Evolutionary conservation across 2,797 vertebrate genomes (phyloP).

Genomic region (Tiaroga cobitis): DNA sequence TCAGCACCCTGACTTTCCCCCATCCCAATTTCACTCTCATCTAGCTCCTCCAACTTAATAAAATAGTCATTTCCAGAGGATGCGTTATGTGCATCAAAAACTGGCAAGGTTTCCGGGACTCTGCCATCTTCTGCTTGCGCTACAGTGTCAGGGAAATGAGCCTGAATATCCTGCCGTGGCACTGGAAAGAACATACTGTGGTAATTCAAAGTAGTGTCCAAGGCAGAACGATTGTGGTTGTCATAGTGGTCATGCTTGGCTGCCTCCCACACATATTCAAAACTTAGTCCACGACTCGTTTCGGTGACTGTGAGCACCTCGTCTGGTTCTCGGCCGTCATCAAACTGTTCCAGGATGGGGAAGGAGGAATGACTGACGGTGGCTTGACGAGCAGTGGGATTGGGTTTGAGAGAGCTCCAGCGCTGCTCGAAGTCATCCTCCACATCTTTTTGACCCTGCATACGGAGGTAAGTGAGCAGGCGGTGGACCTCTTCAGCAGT

Average conservation of each 20-base stretch:
- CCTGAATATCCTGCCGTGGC: constrained; percentile 87
- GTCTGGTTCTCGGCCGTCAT: constrained; percentile 91
- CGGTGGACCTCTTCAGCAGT: constrained; percentile 95
- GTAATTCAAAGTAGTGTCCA: constrained; percentile 88
- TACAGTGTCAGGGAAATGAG: constrained; percentile 81
- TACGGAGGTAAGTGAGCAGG: constrained; percentile 91
- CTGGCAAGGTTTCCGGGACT: constrained; percentile 88
- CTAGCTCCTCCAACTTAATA: constrained; percentile 93
- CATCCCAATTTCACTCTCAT: constrained; percentile 78
- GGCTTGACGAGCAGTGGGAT: constrained; percentile 80
- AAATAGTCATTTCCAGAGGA: constrained; percentile 91
- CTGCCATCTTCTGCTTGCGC: constrained; percentile 71
- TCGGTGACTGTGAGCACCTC: constrained; percentile 97
- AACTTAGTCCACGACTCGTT: constrained; percentile 96
- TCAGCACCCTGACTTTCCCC: constrained; percentile 72
- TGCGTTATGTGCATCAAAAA: constrained; percentile 91
- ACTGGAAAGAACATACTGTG: constrained; percentile 94
- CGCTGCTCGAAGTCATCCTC: constrained; percentile 95
- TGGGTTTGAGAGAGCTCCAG: constrained; percentile 95
- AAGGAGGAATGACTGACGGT: constrained; percentile 86
- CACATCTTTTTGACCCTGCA: constrained; percentile 94
- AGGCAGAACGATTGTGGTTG: constrained; percentile 74
- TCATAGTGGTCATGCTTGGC: constrained; percentile 94
- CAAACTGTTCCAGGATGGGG: constrained; percentile 93
- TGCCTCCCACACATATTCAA: constrained; percentile 97